phyloP scores from a whole-genome alignment of 2,888 invertebrate species.

The Lampropteryx suffumata region DNA sequence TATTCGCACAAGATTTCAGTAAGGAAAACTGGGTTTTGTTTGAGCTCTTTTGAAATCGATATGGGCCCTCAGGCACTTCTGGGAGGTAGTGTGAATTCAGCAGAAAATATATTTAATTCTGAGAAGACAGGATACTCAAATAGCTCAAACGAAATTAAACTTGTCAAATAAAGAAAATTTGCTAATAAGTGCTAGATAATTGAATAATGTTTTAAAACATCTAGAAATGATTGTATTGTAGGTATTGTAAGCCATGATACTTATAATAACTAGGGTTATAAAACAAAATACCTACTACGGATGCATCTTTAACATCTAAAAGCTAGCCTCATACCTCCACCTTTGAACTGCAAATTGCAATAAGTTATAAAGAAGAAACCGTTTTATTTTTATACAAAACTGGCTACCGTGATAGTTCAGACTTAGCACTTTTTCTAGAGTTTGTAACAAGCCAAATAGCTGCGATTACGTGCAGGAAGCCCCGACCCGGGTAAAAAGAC shows the following conservation, averaged over 20 bases:
- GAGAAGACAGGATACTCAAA: slow-evolving; percentile 1
- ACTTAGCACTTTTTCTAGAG: slow-evolving; percentile 23
- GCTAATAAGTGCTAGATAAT: too few relatives aligned
- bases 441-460: slow-evolving; percentile 31
- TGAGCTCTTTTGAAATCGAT: slow-evolving; percentile 28
- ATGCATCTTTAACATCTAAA: too few relatives aligned
- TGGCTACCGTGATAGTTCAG: slow-evolving; percentile 14
- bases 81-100: slow-evolving; percentile 17
- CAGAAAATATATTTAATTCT: slow-evolving; percentile 16
- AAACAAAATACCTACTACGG: too few relatives aligned
- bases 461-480: slow-evolving; percentile 33
- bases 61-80: slow-evolving; percentile 20
- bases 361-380: neutral
- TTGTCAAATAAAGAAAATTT: too few relatives aligned
- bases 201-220: too few relatives aligned
- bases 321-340: too few relatives aligned
- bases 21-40: slow-evolving; percentile 31
- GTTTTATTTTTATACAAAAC: slow-evolving; percentile 8
- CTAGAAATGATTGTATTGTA: too few relatives aligned
- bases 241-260: too few relatives aligned
- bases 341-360: too few relatives aligned
- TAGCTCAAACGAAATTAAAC: slow-evolving; percentile 3
- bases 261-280: too few relatives aligned
- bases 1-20: slow-evolving; percentile 41
- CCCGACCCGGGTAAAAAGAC: slow-evolving; percentile 23